Conservation (phyloP, 2,888 invertebrate genomes). For the Cryptosula pallasiana region DNA sequence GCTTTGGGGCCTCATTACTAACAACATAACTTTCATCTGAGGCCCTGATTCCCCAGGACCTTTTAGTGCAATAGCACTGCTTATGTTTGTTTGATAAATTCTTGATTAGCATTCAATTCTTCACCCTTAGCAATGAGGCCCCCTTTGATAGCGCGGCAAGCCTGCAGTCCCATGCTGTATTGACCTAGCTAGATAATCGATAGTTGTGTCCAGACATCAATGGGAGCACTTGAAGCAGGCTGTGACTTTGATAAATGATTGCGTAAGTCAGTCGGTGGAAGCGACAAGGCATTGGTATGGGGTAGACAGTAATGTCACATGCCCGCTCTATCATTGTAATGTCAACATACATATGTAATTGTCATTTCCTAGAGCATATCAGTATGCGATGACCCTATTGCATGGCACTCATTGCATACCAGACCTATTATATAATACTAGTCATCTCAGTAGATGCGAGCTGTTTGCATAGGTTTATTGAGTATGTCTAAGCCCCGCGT, state of each 20-base stretch:
- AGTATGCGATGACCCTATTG: background rate
- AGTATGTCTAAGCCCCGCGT: constrained; percentile 4
- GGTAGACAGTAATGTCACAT: background rate
- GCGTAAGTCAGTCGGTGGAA: background rate
- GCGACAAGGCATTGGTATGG: background rate
- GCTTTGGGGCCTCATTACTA: too few relatives aligned
- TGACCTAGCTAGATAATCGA: constrained; percentile 16
- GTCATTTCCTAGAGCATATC: background rate
- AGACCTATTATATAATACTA: constrained; percentile 20
- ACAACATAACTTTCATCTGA: too few relatives aligned
- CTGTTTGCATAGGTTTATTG: constrained; percentile 18
- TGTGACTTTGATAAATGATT: constrained; percentile 18
- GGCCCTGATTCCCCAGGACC: background rate
- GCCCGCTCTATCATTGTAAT: background rate
- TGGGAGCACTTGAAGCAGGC: background rate
- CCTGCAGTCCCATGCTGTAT: constrained; percentile 1
- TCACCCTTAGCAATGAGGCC: background rate
- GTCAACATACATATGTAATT: background rate
- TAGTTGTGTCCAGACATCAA: background rate
- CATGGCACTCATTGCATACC: background rate
- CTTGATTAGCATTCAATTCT: background rate
- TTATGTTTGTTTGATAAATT: background rate
- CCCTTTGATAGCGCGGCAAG: background rate
- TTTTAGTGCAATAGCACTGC: background rate
- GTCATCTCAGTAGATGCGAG: background rate